These are phyloP conservation scores for Limosa lapponica DNA, from an alignment of 2,797 vertebrate species.

Conservation along the genomic window DNA sequence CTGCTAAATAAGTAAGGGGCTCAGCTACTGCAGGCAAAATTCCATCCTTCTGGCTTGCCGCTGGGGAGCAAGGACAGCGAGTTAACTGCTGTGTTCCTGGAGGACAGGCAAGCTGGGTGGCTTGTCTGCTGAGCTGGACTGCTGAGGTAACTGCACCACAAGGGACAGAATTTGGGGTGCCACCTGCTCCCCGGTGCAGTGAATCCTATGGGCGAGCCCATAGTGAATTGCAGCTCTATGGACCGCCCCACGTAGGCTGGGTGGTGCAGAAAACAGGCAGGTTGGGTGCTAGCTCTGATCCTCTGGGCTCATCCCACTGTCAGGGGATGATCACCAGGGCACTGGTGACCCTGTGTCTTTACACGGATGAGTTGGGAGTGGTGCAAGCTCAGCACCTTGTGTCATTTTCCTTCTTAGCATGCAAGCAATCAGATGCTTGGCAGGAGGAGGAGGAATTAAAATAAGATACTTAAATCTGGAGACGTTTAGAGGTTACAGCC, in stretches of 20 bases:
- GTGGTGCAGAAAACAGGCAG: background rate
- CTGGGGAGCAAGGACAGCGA: background rate
- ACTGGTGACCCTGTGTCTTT: background rate
- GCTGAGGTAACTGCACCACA: background rate
- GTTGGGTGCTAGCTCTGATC: background rate
- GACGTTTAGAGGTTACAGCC: conserved; percentile 39
- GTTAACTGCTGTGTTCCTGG: background rate
- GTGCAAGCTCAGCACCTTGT: conserved; percentile 60
- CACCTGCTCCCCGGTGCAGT: background rate
- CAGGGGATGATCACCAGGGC: background rate
- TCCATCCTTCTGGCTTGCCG: background rate
- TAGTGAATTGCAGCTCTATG: background rate
- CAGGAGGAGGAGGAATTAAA: conserved; percentile 45
- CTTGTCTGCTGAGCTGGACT: background rate
- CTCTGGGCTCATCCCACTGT: background rate
- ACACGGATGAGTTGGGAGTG: background rate
- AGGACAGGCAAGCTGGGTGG: background rate
- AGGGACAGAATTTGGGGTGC: background rate
- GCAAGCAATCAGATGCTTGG: conserved; percentile 26
- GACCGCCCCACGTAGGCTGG: too few relatives aligned
- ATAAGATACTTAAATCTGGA: conserved; percentile 41
- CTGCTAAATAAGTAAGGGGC: conserved; percentile 43
- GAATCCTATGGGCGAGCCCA: background rate
- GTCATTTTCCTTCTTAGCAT: conserved; percentile 39
- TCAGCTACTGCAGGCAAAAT: conserved; percentile 23